A percentile compares a stretch with the other conserved stretches of the same genome.
These are phyloP conservation scores for Calypte anna DNA, from an alignment of 2,113 vertebrate species.

Conservation along the genomic window DNA sequence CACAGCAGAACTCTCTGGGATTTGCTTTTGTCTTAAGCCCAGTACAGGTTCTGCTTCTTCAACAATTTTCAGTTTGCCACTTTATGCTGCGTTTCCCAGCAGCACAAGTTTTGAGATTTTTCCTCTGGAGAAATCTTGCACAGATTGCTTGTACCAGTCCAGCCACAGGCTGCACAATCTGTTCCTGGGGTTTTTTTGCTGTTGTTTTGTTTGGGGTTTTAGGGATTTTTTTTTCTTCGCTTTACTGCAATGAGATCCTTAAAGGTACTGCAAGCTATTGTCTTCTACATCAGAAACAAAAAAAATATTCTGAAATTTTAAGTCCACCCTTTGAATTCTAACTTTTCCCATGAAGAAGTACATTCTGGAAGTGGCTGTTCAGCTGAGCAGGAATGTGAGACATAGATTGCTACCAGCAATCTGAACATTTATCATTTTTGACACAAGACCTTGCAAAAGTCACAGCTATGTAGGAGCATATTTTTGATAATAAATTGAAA, in stretches of 20 bases:
- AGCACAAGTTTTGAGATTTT: conserved; percentile 9
- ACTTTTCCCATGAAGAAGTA: neutral
- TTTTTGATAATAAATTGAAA: neutral
- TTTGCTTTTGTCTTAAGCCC: neutral
- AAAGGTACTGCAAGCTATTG: conserved; percentile 36
- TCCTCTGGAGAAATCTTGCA: conserved; percentile 56
- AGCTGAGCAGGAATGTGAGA: conserved; percentile 2
- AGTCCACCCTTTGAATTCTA: neutral
- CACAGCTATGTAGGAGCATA: neutral
- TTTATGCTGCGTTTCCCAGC: neutral
- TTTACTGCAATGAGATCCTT: neutral
- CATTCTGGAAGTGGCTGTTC: neutral
- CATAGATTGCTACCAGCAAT: neutral
- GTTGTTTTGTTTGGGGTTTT: neutral
- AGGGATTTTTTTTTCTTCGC: neutral
- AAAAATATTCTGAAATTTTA: neutral
- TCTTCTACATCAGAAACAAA: neutral
- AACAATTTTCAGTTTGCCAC: neutral
- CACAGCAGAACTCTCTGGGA: neutral
- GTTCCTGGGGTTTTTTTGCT: neutral
- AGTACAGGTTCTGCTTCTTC: neutral
- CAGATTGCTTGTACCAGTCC: conserved; percentile 58
- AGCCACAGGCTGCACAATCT: conserved; percentile 63
- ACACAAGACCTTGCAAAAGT: conserved; percentile 11
- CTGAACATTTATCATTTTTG: conserved; percentile 40